Evolutionary conservation across 1,140 invertebrate species (phyloP), one percentile per base, ranked within the genome.

Genomic region (Pseudoatta argentina): DNA sequence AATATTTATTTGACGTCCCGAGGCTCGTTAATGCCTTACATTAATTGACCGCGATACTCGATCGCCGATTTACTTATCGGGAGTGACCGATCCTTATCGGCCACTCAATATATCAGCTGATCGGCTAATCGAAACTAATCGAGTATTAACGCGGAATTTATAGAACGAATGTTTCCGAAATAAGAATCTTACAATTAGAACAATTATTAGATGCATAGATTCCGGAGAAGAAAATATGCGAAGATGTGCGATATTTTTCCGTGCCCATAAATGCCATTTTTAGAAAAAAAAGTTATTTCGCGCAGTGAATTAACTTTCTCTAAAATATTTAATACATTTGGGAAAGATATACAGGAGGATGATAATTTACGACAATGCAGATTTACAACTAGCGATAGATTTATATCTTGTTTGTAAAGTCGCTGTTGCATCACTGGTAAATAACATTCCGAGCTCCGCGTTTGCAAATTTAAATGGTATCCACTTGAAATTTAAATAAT

Each of bases 401-500:
- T 59, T 48, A 27, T 3, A 14, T 81, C 30, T 5, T 18, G 44
- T 67, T 55, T 39, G 48, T 27, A 1, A 73, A 61, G 79, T 61
- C 21, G 21, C 48, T 55, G n/a, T 55, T 69, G 63, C 67, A 12
- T 73, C 67, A 8, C 34, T 55, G 7, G 51, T 30, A 73, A 73
- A 82, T 73, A 73, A 24, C 53, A 34, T 48, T 73, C 69, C 69
- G 5, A 59, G 67, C n/a, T 48, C 24, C 55, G 55, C 48, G 48
- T 61, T 82, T 72, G 72, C 57, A 61, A 75, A 83, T 83, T 75
- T 83, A 61, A 63, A 61, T 51, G 69, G 44, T 30, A 34, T 48
- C 55, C 79, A 21, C 69, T 73, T 34, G 79, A 73, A 73, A 73
- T 83, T 83, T 83, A 61, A 82, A 82, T 73, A 82, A 82, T 73